Conservation (phyloP, 1,140 invertebrate genomes). For the Papilio aristodemus region DNA sequence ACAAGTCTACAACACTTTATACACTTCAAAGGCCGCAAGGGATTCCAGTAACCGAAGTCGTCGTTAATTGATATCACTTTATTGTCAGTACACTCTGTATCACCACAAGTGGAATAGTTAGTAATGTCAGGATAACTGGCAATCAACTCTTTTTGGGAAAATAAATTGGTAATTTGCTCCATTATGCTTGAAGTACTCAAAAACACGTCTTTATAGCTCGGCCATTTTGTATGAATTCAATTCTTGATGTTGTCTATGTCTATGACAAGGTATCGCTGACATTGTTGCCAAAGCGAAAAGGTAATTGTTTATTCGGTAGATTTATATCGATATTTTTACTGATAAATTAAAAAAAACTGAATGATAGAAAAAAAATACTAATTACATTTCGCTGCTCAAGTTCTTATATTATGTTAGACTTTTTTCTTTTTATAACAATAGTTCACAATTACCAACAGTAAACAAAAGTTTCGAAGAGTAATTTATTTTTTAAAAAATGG, state of each 20-base stretch:
- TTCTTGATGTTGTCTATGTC: background rate
- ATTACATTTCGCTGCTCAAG: too few relatives aligned
- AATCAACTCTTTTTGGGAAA: slow-evolving; percentile 58
- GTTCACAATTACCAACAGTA: too few relatives aligned
- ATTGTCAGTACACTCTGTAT: slow-evolving; percentile 51
- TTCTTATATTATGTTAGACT: too few relatives aligned
- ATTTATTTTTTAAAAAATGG: too few relatives aligned
- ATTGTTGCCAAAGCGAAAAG: background rate
- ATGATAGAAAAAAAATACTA: too few relatives aligned
- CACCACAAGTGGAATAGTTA: slow-evolving; percentile 48
- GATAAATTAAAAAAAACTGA: too few relatives aligned
- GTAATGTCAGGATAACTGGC: slow-evolving; percentile 48
- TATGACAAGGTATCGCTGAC: background rate
- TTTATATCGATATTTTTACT: too few relatives aligned
- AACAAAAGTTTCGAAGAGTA: too few relatives aligned
- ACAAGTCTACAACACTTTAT: slow-evolving; percentile 54
- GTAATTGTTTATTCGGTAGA: background rate
- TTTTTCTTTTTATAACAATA: too few relatives aligned
- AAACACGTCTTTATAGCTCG: slow-evolving; percentile 75
- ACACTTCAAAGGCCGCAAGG: slow-evolving; percentile 37
- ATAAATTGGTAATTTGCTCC: slow-evolving; percentile 60
- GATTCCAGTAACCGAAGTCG: slow-evolving; percentile 49
- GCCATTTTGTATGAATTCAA: slow-evolving; percentile 72
- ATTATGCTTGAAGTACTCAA: slow-evolving; percentile 64
- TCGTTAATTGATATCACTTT: slow-evolving; percentile 47